Base-by-base conservation (phyloP, 2,113 vertebrate genomes). In the Xenopus borealis region DNA sequence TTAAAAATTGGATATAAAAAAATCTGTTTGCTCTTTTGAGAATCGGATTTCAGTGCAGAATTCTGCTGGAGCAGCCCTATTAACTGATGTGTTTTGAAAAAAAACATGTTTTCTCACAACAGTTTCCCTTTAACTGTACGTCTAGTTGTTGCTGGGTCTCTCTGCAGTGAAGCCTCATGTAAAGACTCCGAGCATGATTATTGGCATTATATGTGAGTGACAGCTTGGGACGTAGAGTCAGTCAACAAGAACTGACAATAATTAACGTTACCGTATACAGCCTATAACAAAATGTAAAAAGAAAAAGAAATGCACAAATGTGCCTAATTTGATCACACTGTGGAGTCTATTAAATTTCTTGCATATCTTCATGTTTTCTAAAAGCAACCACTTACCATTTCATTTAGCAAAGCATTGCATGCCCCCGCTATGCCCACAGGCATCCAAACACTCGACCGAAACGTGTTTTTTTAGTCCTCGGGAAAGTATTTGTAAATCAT, bases 401-500 rank as follows among this genome's bases (percentile, higher is more conserved):
- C 69, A 76, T 76, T 76, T 76, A 76, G 74, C 69, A 68, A 76
- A 76, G 70, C 53, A 30, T 64, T 70, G 74, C 59, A 62, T 76
- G 59, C 66, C 74, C 66, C 61, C 44, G 59, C 62, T 76, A 57
- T 70, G 74, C 74, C 74, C 74, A 53, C 67, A 76, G 74, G 74
- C 74, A 64, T 70, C 74, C 18, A 76, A 69, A 76, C 73, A 76
- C 74, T 57, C 66, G 74, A 70, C 74, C 74, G 74, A 76, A 76
- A 76, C 61, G 74, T 69, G 66, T 76, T 76, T 70, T n/a, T 76
- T 57, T 64, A 76, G 74, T 76, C 74, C 74, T 76, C 66, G 17
- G 73, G 73, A 75, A 75, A 75, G 73, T 75, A 75, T 75, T 75
- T 75, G 74, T 76, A 76, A 76, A 76, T 76, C 74, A 76, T 63